Evolutionary conservation across 2,113 vertebrate species (phyloP), one percentile per base, ranked within the genome.

Genomic region (Piprites chloris): DNA sequence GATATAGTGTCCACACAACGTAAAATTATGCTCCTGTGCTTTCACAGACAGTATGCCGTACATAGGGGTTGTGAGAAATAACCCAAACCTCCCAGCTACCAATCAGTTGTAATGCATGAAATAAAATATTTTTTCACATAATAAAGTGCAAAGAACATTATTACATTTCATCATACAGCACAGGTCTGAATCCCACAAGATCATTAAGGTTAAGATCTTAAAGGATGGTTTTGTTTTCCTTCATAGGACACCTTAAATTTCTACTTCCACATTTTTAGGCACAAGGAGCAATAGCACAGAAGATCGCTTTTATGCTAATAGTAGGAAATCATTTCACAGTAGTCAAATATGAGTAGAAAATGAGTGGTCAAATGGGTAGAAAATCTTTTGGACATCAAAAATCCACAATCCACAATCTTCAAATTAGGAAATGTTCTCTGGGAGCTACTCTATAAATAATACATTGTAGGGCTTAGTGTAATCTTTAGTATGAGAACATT

Each of bases 361-460:
- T 30, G 53, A 85, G 42, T 44, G 58, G 81, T 67, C 91, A 91
- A 79, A 91, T 58, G 47, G 79, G 67, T 58, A 91, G 30, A 91
- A 89, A 91, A 82, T 74, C 46, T 91, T 91, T 72, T 68, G 85
- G 42, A 73, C 44, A 26, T 86, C 65, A 85, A 95, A 88, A 92
- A 42, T 63, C 39, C 27, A 42, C 27, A 63, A 81, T 27, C 42
- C 67, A 76, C 37, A 85, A 89, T 67, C 81, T 89, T 96, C 81
- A 84, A 90, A 92, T 95, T 95, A 93, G 74, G 87, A 95, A 89
- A 96, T 75, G 90, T 86, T 97, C 91, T 77, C 88, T 80, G 69
- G 92, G 78, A 96, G 69, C 89, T 93, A 72, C 66, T 93, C 94
- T 93, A 96, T 96, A 97, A 97, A 97, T 97, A 97, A 96, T 94